A percentile compares a stretch with the other conserved stretches of the same genome.
These are phyloP conservation scores for Brachypodius melanocephalos DNA, from an alignment of 2,113 vertebrate genomes.

Conservation along the genomic window DNA sequence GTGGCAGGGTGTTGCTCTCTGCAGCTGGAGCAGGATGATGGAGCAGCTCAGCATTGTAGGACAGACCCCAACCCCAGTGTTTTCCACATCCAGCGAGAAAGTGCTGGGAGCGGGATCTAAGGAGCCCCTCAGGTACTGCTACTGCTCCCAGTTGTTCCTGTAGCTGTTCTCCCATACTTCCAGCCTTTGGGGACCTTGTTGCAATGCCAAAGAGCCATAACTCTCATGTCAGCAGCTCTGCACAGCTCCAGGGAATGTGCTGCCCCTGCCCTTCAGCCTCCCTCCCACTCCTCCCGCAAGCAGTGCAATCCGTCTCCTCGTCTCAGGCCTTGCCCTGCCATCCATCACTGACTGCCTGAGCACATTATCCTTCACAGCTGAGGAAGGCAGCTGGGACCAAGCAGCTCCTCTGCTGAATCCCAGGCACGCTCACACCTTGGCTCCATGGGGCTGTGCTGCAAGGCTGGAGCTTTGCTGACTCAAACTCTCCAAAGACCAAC, in stretches of 20 bases:
- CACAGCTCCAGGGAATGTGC: accelerated
- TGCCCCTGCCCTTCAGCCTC: neutral
- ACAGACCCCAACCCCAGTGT: neutral
- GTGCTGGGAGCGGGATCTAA: neutral
- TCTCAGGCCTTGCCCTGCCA: neutral
- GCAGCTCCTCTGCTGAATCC: neutral
- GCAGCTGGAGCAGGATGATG: neutral
- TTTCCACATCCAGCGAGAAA: neutral
- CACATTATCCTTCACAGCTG: neutral
- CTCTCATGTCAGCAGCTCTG: neutral
- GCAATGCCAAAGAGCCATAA: neutral
- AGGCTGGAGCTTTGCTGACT: neutral
- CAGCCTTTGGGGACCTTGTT: neutral
- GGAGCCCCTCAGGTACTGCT: neutral
- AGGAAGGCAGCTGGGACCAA: neutral
- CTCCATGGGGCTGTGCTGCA: neutral
- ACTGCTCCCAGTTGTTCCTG: neutral
- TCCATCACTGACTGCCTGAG: conserved; percentile 4
- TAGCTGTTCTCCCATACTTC: neutral
- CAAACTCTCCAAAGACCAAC: neutral
- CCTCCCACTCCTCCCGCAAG: accelerated
- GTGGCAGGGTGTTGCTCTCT: neutral
- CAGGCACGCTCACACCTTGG: neutral
- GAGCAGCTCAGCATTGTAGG: accelerated
- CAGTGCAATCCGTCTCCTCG: neutral